Evolutionary conservation across 1,140 invertebrate species (phyloP).

Genomic region (Vanessa tameamea): DNA sequence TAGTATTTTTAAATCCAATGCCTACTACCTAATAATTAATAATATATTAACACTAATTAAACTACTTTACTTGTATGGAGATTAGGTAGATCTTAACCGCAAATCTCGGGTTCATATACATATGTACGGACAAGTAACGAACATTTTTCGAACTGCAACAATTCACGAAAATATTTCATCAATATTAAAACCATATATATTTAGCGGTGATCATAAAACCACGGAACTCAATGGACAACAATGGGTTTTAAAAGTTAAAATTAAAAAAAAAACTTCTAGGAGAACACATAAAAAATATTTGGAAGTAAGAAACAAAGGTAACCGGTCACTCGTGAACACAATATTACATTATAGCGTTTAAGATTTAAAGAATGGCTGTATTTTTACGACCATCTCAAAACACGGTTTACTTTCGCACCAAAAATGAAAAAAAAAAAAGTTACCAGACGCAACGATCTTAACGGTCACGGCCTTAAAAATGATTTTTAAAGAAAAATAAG

Average conservation of each 20-base stretch:
- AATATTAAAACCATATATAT: background rate
- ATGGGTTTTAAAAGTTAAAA: slow-evolving; percentile 13
- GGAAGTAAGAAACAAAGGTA: slow-evolving; percentile 12
- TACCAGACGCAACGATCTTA: too few relatives aligned
- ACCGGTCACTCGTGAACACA: slow-evolving; percentile 4
- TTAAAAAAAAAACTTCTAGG: background rate
- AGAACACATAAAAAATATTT: slow-evolving; percentile 14
- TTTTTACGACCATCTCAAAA: slow-evolving; percentile 2
- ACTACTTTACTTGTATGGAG: too few relatives aligned
- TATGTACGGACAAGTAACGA: too few relatives aligned
- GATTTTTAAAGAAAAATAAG: too few relatives aligned
- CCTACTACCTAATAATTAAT: too few relatives aligned
- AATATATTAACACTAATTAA: too few relatives aligned
- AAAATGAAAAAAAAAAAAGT: background rate
- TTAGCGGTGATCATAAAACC: background rate
- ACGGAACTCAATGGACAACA: background rate
- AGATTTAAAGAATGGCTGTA: background rate
- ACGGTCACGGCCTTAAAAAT: too few relatives aligned
- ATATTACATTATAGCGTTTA: slow-evolving; percentile 16
- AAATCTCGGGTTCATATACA: too few relatives aligned
- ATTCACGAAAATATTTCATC: background rate
- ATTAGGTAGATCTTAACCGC: too few relatives aligned
- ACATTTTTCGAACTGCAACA: too few relatives aligned
- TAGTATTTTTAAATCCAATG: too few relatives aligned
- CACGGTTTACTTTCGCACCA: background rate